A percentile compares a stretch with the other conserved stretches of the same genome.
phyloP scores from a whole-genome alignment of 2,888 invertebrate genomes.

The Agriopis aurantiaria region DNA sequence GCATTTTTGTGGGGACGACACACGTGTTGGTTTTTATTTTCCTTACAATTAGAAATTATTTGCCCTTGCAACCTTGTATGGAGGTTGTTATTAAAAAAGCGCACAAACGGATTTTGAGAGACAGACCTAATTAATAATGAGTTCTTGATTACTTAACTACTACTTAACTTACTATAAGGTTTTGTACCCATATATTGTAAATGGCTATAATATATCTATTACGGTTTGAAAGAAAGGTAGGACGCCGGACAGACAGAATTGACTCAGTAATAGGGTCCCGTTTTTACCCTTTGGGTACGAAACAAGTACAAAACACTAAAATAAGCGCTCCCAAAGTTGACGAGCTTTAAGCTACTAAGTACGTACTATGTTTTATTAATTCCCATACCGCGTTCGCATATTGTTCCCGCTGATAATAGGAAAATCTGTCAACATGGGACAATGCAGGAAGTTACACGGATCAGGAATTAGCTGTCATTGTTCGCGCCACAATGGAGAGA shows the following conservation, averaged over 20 bases:
- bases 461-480: constrained; percentile 85
- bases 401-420: constrained; percentile 80
- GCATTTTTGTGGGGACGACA: constrained; percentile 56
- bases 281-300: too few relatives aligned
- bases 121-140: too few relatives aligned
- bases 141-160: too few relatives aligned
- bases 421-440: constrained; percentile 85
- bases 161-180: too few relatives aligned
- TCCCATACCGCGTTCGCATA: constrained; percentile 37
- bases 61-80: neutral
- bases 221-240: too few relatives aligned
- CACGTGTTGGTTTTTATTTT: constrained; percentile 44
- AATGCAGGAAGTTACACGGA: constrained; percentile 83
- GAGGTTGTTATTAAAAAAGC: too few relatives aligned
- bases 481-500: constrained; percentile 71
- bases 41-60: constrained; percentile 24
- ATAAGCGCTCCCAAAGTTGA: neutral
- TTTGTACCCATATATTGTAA: too few relatives aligned
- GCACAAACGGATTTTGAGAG: too few relatives aligned
- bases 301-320: neutral
- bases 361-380: constrained; percentile 35
- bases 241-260: too few relatives aligned
- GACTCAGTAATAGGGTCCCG: too few relatives aligned
- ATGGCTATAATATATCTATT: too few relatives aligned
- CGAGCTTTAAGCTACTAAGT: constrained; percentile 3